Evolutionary conservation across 2,888 invertebrate species (phyloP).

Genomic region (Sericinus montela): DNA sequence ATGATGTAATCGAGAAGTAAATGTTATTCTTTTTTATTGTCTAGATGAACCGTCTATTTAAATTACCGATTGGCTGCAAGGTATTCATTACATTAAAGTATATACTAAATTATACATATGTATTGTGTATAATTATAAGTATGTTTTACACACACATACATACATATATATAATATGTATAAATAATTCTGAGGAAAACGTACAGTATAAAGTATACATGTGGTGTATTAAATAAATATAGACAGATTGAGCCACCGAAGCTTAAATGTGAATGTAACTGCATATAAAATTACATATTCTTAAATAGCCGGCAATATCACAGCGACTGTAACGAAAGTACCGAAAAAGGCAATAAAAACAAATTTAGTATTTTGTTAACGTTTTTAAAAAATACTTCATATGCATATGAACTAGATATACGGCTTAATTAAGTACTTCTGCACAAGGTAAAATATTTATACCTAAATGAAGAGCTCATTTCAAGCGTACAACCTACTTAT

Average conservation of each 20-base stretch:
- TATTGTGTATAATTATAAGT: no score
- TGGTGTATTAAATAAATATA: no score
- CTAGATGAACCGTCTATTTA: background rate
- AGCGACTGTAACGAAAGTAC: background rate
- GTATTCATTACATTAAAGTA: no score
- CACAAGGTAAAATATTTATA: background rate
- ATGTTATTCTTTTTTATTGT: slow-evolving; percentile 44
- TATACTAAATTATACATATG: no score
- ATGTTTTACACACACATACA: no score
- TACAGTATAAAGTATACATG: no score
- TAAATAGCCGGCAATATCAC: background rate
- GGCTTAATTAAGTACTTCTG: background rate
- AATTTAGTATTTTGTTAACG: background rate
- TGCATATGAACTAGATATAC: background rate
- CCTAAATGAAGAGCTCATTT: slow-evolving; percentile 10
- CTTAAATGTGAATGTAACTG: no score
- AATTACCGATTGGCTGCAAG: no score
- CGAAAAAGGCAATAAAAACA: background rate
- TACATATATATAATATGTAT: no score
- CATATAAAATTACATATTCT: background rate
- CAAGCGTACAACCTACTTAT: slow-evolving; percentile 2
- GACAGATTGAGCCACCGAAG: no score
- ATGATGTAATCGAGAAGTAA: slow-evolving; percentile 52
- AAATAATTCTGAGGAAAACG: no score
- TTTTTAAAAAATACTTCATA: background rate